Evolutionary conservation across 1,140 invertebrate species (phyloP), one percentile per base, ranked within the genome.

Genomic region (Branchinecta lynchi): DNA sequence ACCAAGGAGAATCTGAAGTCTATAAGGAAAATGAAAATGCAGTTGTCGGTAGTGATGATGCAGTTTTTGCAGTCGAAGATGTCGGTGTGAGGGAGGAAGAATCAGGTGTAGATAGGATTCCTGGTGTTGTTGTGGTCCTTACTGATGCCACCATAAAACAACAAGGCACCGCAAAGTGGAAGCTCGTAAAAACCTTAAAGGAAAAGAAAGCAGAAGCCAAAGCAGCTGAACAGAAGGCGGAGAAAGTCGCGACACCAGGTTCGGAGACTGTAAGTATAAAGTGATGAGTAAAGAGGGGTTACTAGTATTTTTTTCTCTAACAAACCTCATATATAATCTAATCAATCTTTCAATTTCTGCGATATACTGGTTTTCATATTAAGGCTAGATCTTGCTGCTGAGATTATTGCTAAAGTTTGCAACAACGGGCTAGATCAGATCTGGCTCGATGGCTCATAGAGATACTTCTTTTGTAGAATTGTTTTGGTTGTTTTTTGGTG

Each of bases 151-250:
- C 51, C 12, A 20, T 15, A 20, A 60, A 92, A 89, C 74, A 92
- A 91, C 78, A 51, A 12, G 65, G 67, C 65, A 51, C 70, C 32
- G 72, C 72, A 65, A 45, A 68, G 21, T 93, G 91, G 91, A 92
- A 92, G 77, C 79, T 93, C 20, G 77, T 93, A 10, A 93, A 92
- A 78, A 89, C 90, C 7, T 76, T 93, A 44, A 93, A 93, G 77
- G 90, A 93, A 76, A 82, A 88, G 70, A 92, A 93, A 80, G 89
- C 89, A 9, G 90, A 92, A 78, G 89, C 92, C 73, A 89, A 87
- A 72, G 74, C 75, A 69, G 70, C 72, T 17, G 72, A 74, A 66
- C 65, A 32, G 15, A 68, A 44, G 44, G 17, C 12, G 12, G 51
- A 60, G 12, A 60, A 60, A 60, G 17, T 20, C 3, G 17, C 51